Conservation (phyloP, 1,140 invertebrate genomes). For the Diachasmimorpha longicaudata region DNA sequence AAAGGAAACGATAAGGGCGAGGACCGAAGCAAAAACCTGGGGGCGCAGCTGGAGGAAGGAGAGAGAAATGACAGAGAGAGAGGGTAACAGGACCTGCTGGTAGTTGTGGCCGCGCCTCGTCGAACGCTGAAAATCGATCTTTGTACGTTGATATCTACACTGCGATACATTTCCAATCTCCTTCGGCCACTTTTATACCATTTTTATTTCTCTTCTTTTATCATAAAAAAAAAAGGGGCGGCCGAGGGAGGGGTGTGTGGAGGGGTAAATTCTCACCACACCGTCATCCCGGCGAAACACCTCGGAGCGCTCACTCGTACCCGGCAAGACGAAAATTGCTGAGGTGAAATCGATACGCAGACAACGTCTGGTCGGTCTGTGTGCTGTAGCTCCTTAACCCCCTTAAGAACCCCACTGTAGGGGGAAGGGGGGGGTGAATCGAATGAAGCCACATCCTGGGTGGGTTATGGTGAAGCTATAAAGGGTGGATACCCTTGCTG, state of each 20-base stretch:
- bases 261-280: too few species aligned
- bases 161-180: constrained; percentile 19
- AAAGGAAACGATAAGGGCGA: constrained; percentile 27
- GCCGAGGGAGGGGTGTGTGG: too few species aligned
- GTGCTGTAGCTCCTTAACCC: neutral
- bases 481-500: neutral
- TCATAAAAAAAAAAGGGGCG: neutral
- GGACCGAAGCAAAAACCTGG: constrained; percentile 26
- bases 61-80: constrained; percentile 7
- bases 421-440: neutral
- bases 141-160: constrained; percentile 27
- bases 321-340: too few species aligned
- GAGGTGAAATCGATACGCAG: constrained; percentile 23
- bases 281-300: neutral
- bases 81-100: constrained; percentile 21
- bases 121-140: constrained; percentile 28
- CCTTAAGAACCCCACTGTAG: neutral
- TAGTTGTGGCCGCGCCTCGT: constrained; percentile 28
- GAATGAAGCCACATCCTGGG: constrained; percentile 9
- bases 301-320: neutral
- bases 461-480: neutral
- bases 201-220: neutral
- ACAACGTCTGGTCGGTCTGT: neutral
- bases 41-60: constrained; percentile 23
- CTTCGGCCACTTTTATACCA: neutral